Base-by-base conservation (phyloP, 2,888 invertebrate species). In the Conus canariensis region DNA sequence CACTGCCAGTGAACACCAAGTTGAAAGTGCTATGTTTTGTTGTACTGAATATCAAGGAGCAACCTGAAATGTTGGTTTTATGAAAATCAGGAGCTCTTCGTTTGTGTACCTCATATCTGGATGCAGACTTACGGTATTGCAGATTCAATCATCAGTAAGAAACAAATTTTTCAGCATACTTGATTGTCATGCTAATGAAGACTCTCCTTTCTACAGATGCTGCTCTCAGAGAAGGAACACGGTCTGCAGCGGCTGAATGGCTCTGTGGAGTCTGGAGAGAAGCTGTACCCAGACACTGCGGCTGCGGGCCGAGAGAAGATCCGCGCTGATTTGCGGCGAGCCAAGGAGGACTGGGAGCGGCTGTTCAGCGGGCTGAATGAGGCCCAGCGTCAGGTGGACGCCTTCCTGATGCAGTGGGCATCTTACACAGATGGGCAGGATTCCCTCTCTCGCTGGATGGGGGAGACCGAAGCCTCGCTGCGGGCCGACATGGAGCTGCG, bases 321-420 rank as follows among this genome's bases (percentile, higher is more conserved):
- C 90, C 97, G 98, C 90, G 97, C 97, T 91, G 98, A 99, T 95
- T 95, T 99, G 56, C 93, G 95, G 16, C 86, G 91, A 12, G 94
- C 95, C 83, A 95, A 95, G 89, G 95, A 95, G 64, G 94, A 94
- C 91, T 97, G 98, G 95, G 95, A 96, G 89, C 92, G 93, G 60
- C 92, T 95, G 87, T 94, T 94, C 90, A 93, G 91, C 80, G 98
- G 98, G 93, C 97, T 98, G 58, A 98, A 98, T 95, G 97, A 98
- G 95, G 97, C 98, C 0, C 97, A 98, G 92, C 97, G 98, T 89
- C 98, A 98, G 94, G 97, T 99, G 56, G 98, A 98, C 96, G 97
- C 98, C 0, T 98, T 98, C 96, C 97, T 98, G 90, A 98, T 99
- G 96, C 98, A 98, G 94, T 99, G 98, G 98, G 98, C 98, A 19